Evolutionary conservation across 92 coral and sea anemone species (phyloP).

Genomic region (Paramuricea clavata): DNA sequence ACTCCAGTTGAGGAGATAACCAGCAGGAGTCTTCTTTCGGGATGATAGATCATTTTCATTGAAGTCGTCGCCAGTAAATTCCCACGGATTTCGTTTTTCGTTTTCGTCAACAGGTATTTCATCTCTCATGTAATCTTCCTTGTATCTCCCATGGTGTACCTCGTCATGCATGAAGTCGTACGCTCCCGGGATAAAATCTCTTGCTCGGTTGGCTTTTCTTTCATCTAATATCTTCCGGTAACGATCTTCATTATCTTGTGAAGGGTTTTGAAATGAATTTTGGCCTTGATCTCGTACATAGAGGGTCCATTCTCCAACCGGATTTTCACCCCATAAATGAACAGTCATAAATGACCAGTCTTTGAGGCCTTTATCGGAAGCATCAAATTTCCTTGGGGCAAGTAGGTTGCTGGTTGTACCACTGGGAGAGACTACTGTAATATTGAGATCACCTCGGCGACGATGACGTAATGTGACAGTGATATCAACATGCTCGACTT

Average conservation of each 20-base stretch:
- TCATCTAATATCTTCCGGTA: conserved; percentile 79
- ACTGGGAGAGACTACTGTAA: conserved; percentile 77
- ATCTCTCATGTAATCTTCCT: conserved; percentile 96
- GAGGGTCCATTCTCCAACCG: conserved; percentile 82
- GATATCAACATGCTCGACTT: conserved; percentile 86
- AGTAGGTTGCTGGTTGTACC: conserved; percentile 81
- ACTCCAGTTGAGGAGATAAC: conserved; percentile 70
- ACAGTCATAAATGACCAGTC: conserved; percentile 94
- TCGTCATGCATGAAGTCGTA: conserved; percentile 89
- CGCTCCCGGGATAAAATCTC: conserved; percentile 79
- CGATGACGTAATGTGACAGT: conserved; percentile 79
- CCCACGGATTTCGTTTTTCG: conserved; percentile 62
- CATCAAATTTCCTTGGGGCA: conserved; percentile 79
- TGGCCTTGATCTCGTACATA: conserved; percentile 72
- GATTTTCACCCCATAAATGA: conserved; percentile 90
- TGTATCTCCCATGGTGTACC: conserved; percentile 93
- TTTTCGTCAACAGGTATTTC: conserved; percentile 82
- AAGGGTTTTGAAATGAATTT: conserved; percentile 36
- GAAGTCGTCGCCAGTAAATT: conserved; percentile 16
- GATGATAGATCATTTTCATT: background rate
- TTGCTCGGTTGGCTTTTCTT: conserved; percentile 42
- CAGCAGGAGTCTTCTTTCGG: conserved; percentile 64
- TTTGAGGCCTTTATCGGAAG: conserved; percentile 78
- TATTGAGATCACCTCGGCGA: conserved; percentile 88
- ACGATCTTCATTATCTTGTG: conserved; percentile 86